phyloP scores from a whole-genome alignment of 2,113 vertebrate species.

The Capreolus pygargus region DNA sequence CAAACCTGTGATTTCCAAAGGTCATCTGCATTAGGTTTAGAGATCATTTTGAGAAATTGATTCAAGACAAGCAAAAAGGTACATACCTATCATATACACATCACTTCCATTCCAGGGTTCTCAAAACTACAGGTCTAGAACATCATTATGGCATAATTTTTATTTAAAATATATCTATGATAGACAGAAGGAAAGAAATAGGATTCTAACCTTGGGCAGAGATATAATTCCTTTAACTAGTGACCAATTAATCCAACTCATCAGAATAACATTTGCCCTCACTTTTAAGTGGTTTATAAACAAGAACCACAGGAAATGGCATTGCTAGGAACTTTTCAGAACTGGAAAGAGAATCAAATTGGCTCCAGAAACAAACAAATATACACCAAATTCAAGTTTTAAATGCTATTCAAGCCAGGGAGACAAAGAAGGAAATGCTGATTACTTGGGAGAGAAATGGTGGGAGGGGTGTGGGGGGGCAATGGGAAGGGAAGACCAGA shows the following conservation, averaged over 20 bases:
- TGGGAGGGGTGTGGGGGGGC: neutral
- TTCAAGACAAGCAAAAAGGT: neutral
- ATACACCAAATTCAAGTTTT: conserved; percentile 51
- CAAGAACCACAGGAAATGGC: conserved; percentile 57
- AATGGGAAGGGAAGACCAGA: conserved; percentile 41
- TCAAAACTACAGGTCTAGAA: neutral
- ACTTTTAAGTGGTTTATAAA: conserved; percentile 60
- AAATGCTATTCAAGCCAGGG: conserved; percentile 43
- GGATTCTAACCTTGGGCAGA: neutral
- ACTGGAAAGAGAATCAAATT: conserved; percentile 30
- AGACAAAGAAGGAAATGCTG: conserved; percentile 43
- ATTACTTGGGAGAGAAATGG: conserved; percentile 17
- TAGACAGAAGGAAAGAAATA: neutral
- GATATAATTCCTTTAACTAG: neutral
- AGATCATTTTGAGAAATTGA: conserved; percentile 7
- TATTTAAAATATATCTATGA: neutral
- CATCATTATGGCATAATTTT: neutral
- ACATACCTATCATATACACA: neutral
- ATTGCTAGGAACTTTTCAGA: conserved; percentile 47
- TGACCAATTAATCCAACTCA: conserved; percentile 49
- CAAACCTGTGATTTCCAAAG: neutral
- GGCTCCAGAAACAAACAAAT: conserved; percentile 30
- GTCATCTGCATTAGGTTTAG: neutral
- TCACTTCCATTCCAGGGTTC: neutral
- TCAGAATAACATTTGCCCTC: conserved; percentile 62